Conservation (phyloP, 2,113 vertebrate genomes). For the Falcunculus frontatus region DNA sequence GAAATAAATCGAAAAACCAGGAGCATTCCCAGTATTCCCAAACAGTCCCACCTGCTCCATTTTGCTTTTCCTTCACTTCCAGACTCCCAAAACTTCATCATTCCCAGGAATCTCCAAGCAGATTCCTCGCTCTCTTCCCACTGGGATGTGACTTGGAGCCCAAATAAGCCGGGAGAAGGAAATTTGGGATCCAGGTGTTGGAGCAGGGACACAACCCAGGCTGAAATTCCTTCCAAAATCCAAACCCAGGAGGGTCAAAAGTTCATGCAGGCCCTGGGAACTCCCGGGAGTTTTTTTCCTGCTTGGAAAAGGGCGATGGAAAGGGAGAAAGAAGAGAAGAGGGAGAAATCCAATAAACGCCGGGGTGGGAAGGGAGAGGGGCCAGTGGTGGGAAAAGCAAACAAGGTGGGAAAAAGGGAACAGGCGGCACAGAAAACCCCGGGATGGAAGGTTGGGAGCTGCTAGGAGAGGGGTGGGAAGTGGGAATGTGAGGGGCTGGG, state of each 20-base stretch:
- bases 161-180: accelerated
- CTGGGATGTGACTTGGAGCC: neutral
- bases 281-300: neutral
- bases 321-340: neutral
- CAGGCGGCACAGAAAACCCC: neutral
- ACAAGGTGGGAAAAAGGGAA: neutral
- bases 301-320: slow-evolving; percentile 26
- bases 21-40: neutral
- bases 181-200: neutral
- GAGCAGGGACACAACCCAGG: accelerated
- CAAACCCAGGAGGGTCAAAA: slow-evolving; percentile 11
- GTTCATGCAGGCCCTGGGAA: neutral
- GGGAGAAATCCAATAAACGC: slow-evolving; percentile 53
- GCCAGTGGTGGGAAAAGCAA: slow-evolving; percentile 57
- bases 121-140: neutral
- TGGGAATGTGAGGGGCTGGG: neutral
- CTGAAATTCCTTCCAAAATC: neutral
- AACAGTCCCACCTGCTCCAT: no score
- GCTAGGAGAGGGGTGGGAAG: accelerated
- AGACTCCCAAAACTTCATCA: accelerated
- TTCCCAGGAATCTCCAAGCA: neutral
- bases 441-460: neutral
- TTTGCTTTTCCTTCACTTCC: neutral
- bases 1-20: neutral
- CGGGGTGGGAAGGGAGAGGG: slow-evolving; percentile 17